Conservation (phyloP, 2,797 vertebrate species). For the Liparis tanakae region DNA sequence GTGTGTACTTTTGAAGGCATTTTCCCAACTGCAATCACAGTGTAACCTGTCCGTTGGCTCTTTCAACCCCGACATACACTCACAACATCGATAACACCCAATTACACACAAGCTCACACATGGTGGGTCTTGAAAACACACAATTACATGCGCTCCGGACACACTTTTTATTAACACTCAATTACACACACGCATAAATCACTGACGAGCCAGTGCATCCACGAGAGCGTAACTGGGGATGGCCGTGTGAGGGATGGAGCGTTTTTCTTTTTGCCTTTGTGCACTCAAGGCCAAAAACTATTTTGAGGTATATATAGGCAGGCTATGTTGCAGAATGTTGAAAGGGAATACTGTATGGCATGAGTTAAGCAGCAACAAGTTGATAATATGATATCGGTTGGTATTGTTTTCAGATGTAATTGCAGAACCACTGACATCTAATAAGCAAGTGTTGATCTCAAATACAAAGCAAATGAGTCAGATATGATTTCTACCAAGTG, state of each 20-base stretch:
- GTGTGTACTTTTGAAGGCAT: conserved; percentile 23
- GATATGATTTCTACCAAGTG: neutral
- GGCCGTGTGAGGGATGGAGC: conserved; percentile 65
- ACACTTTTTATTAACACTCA: conserved; percentile 90
- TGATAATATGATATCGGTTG: neutral
- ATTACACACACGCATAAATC: conserved; percentile 87
- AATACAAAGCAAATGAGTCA: neutral
- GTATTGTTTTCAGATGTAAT: conserved; percentile 11
- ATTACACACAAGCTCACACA: conserved; percentile 84
- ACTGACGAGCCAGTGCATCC: conserved; percentile 66
- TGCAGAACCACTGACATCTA: neutral
- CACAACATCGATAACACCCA: conserved; percentile 85
- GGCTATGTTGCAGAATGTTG: neutral
- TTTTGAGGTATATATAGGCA: neutral
- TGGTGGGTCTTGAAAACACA: conserved; percentile 82
- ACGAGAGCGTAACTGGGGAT: conserved; percentile 55
- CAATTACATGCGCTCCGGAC: conserved; percentile 85
- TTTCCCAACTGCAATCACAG: conserved; percentile 57
- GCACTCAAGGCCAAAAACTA: conserved; percentile 18
- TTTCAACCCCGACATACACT: conserved; percentile 74
- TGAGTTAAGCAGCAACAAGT: neutral
- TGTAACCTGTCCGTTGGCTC: conserved; percentile 71
- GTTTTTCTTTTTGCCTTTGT: conserved; percentile 43
- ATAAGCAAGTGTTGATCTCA: neutral
- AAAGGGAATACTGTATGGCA: neutral